Evolutionary conservation across 2,113 vertebrate species (phyloP).

Genomic region (Indicator indicator): DNA sequence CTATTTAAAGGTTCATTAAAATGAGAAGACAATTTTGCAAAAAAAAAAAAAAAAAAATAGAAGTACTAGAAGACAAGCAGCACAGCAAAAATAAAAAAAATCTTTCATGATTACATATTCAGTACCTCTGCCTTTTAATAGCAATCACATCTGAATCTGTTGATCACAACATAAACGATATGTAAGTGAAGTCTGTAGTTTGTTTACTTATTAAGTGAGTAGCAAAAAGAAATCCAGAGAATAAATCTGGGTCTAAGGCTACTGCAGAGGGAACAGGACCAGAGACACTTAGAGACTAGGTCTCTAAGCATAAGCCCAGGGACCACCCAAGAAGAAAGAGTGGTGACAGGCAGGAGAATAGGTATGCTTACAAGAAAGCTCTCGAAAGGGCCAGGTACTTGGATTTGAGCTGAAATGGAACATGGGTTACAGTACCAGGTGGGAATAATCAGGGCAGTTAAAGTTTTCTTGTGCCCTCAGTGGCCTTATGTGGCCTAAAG

Average conservation of each 20-base stretch:
- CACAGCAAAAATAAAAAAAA: not conserved
- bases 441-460: not conserved
- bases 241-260: not conserved
- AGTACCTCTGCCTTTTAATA: not conserved
- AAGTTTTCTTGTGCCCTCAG: not conserved
- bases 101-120: not conserved
- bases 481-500: not conserved
- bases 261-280: not conserved
- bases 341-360: not conserved
- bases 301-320: not conserved
- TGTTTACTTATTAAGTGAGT: not conserved
- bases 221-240: not conserved
- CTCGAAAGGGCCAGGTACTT: not conserved
- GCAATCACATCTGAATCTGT: not conserved
- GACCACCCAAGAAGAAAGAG: not conserved
- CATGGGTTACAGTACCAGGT: not conserved
- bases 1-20: not conserved
- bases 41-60: not conserved
- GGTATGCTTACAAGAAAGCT: not conserved
- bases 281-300: not conserved
- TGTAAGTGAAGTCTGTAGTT: not conserved
- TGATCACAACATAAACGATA: not conserved
- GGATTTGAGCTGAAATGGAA: not conserved
- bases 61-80: not conserved
- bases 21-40: not conserved